Percentiles rank a stretch among this genome's conserved stretches.
Evolutionary conservation across 2,888 invertebrate species (phyloP).

Genomic region (Dysmachus trigonus): DNA sequence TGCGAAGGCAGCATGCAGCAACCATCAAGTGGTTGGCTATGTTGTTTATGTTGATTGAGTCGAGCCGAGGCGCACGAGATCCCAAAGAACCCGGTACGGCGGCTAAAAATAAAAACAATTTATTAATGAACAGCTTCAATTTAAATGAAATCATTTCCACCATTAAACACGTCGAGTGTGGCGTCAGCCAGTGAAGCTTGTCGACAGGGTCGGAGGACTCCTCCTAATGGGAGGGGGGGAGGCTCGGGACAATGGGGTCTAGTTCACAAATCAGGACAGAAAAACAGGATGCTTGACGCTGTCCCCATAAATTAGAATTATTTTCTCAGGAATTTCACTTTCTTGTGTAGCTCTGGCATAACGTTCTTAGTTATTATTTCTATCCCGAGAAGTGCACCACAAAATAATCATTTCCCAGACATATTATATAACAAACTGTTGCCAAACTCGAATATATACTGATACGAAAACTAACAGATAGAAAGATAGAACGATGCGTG

Average conservation of each 20-base stretch:
- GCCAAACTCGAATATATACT: neutral
- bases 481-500: conserved; percentile 44
- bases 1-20: conserved; percentile 49
- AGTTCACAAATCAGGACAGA: conserved; percentile 17
- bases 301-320: neutral
- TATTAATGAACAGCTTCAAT: conserved; percentile 44
- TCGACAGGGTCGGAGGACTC: neutral
- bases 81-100: conserved; percentile 18
- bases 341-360: neutral
- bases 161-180: conserved; percentile 43
- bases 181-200: neutral
- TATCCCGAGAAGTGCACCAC: neutral
- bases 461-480: conserved; percentile 19
- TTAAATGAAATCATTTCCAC: conserved; percentile 49
- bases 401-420: neutral
- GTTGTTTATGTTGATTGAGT: conserved; percentile 48
- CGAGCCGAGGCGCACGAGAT: conserved; percentile 26
- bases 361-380: neutral
- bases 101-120: conserved; percentile 44
- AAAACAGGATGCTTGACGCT: neutral
- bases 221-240: conserved; percentile 33
- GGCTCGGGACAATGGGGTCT: conserved; percentile 37
- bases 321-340: neutral
- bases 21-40: conserved; percentile 49
- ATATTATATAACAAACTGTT: neutral